Evolutionary conservation across 1,140 invertebrate species (phyloP), one percentile per base, ranked within the genome.

Genomic region (Planococcus citri): DNA sequence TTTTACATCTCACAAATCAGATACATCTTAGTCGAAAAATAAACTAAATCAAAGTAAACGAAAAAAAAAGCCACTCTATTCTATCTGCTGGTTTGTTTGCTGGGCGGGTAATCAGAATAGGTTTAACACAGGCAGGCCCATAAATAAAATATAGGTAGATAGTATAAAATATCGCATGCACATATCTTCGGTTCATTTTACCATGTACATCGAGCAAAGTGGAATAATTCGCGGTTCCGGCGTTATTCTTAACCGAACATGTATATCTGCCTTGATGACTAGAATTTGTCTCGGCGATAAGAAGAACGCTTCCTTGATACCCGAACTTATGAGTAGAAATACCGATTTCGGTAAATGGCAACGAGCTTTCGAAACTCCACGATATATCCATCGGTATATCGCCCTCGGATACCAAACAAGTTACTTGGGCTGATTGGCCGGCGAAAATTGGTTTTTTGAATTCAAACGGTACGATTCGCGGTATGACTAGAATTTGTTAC

Each of bases 291-390:
- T 73, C 82, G 29, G 86, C 84, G 73, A 89, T 88, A 27, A 85
- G 86, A 70, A 95, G 79, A 73, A 91, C 80, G 70, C 85, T 87
- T 70, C 86, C 86, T 75, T 85, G 84, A 72, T 86, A 83, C 64
- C 88, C 87, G 73, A 88, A 77, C 77, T 83, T 85, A 24, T 76
- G 74, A 14, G 77, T 79, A 0, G 74, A 72, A 24, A 81, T 76
- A 38, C 76, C 75, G 69, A 75, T 70, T 27, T 73, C 60, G 38
- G 73, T 70, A 69, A 74, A 70, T 22, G 73, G 70, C 1, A 20
- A 37, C 14, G 38, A 61, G 17, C 74, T 75, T 29, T 76, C 67
- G 69, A 78, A 77, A 25, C 61, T 74, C 77, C 77, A 78, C 2
- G 70, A 73, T 25, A 78, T 75, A n/a, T 74, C 71, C 4, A 78